Evolutionary conservation across 2,113 vertebrate genomes (phyloP), one percentile per base, ranked within the genome.

Genomic region (Marmota flaviventris): DNA sequence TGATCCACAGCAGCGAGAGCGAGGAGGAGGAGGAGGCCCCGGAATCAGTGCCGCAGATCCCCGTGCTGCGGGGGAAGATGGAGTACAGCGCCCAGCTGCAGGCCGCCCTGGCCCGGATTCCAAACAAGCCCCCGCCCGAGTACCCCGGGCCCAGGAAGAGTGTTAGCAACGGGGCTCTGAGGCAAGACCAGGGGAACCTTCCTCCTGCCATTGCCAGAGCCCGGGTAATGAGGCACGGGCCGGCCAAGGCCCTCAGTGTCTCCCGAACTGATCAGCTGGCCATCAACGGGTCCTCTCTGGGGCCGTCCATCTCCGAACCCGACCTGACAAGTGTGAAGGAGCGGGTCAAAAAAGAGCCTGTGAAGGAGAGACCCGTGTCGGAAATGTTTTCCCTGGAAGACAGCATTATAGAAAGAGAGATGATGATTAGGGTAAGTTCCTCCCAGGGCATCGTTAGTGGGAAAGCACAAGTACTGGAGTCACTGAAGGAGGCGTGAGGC

Each of bases 361-460:
- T 99, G 82, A 99, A 99, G 98, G 99, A 99, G 98, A 99, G 99
- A 89, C 99, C 99, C 0, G 99, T 99, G 83, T 99, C 99, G 0
- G 99, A 99, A 98, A 99, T 99, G 99, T 99, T 99, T 96, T 99
- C 99, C 88, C 98, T 99, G 12, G 99, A 99, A 93, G 99, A 99
- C 98, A 99, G 99, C 98, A 99, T 99, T 9, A 99, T 99, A 98
- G 99, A 99, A 96, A 98, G 99, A 97, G 99, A 99, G 97, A 99
- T 99, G 93, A 99, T 99, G 97, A 99, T 99, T 95, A 99, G 99
- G 99, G 99, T 99, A 97, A 99, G 99, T 98, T 24, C 58, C 73
- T 63, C 88, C 18, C 32, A 0, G 0, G 69, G 18, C n/a, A 11
- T 27, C 8, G 34, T 51, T 16, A 0, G 0, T 2, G 14, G 16